Evolutionary conservation across 2,113 vertebrate genomes (phyloP), one percentile per base, ranked within the genome.

Genomic region (Aspidoscelis tigris): DNA sequence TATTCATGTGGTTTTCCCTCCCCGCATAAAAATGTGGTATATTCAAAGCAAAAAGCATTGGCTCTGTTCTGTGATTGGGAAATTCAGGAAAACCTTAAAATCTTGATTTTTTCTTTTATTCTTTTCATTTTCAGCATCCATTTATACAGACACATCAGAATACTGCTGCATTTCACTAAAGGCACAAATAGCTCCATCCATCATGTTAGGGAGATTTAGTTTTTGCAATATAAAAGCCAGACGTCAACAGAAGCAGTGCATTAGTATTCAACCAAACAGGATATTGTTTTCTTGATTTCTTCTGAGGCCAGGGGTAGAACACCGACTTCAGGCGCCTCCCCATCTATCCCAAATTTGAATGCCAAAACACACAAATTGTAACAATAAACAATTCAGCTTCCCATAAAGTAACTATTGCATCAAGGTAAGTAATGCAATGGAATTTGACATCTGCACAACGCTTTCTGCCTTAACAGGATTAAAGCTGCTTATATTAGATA

Each of bases 261-360:
- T 53, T 44, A 72, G 39, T n/a, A 64, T 76, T 76, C 26, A 76
- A 50, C 26, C n/a, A 65, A 47, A 24, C 55, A 21, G 41, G 70
- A 79, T 80, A 66, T 84, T 84, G 83, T 53, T 79, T 78, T 73
- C 43, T 65, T 16, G 41, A 65, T 77, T 86, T 77, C 18, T 79
- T 66, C 44, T 41, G 39, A 39, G 26, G 43, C 53, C 21, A 18
- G 33, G 73, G 53, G 43, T 44, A 14, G 33, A 55, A 66, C n/a
- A 43, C 73, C 71, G 5, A 69, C n/a, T 26, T 86, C 82, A 74
- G 6, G 7, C 1, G 18, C 72, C 24, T 90, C 47, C 26, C 76
- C 11, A 2, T 66, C 33, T 79, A 20, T 53, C 22, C 21, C 11
- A 50, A 53, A 50, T 50, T 39, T 53, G n/a, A 89, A 77, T 12